Conservation (phyloP, 2,888 invertebrate genomes). For the Acronicta psi region DNA sequence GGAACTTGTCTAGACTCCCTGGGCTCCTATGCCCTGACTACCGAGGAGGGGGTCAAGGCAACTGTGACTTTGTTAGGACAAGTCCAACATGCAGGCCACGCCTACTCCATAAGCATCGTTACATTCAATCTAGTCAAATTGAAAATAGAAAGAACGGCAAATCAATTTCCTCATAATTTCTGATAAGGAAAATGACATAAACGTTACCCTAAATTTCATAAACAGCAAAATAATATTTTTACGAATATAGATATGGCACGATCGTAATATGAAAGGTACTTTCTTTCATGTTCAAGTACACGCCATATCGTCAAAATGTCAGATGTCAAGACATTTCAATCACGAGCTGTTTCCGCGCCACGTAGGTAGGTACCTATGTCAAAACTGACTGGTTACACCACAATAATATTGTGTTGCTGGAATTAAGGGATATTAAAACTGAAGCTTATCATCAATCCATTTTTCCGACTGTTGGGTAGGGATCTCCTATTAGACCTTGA, state of each 20-base stretch:
- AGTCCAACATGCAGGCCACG: no score
- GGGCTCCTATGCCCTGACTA: no score
- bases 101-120: no score
- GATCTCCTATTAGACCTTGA: no score
- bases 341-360: conserved; percentile 28
- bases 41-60: no score
- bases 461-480: no score
- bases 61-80: no score
- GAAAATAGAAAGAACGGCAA: no score
- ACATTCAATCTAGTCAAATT: no score
- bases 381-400: conserved; percentile 15
- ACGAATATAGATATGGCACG: conserved; percentile 19
- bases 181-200: background rate
- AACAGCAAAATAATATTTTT: conserved; percentile 11
- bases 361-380: no score
- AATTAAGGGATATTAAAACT: conserved; percentile 7
- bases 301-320: conserved; percentile 45
- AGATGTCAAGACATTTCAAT: conserved; percentile 52
- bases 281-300: conserved; percentile 34
- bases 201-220: conserved; percentile 1
- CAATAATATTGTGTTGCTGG: conserved; percentile 14
- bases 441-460: no score
- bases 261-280: conserved; percentile 27
- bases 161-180: background rate
- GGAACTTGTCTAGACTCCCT: no score